Percentiles rank a stretch among this genome's conserved stretches.
These are phyloP conservation scores for Chloebia gouldiae DNA, from an alignment of 2,113 vertebrate species.

Conservation along the genomic window DNA sequence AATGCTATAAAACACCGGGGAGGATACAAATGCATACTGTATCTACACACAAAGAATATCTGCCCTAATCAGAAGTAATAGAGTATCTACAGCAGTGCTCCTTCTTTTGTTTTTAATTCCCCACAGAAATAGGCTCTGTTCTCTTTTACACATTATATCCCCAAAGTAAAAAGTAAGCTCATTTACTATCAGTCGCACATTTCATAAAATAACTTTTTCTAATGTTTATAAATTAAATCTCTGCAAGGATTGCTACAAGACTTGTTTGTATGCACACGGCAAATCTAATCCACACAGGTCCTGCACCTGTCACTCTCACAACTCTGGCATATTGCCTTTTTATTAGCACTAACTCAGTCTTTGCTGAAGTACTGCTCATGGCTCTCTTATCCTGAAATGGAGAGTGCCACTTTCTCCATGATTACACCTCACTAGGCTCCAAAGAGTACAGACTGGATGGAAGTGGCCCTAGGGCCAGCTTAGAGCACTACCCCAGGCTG, in stretches of 20 bases:
- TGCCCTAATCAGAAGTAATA: background rate
- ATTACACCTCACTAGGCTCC: background rate
- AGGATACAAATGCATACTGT: background rate
- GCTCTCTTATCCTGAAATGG: background rate
- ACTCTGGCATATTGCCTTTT: background rate
- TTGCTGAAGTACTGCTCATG: background rate
- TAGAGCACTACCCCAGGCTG: accelerated
- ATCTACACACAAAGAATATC: background rate
- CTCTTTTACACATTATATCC: background rate
- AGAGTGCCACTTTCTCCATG: background rate
- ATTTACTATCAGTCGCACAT: background rate
- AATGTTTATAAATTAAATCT: conserved; percentile 27
- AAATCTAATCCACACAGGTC: background rate
- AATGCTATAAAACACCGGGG: background rate
- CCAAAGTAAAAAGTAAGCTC: background rate
- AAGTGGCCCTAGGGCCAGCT: background rate
- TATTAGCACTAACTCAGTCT: background rate
- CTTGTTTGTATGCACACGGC: background rate
- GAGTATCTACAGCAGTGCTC: background rate
- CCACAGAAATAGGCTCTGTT: background rate
- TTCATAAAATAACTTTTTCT: conserved; percentile 3
- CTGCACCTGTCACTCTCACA: background rate
- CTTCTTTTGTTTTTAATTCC: background rate
- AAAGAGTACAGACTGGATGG: background rate
- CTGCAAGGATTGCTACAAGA: background rate